phyloP scores from a whole-genome alignment of 1,140 invertebrate genomes.

The Cherax destructor region DNA sequence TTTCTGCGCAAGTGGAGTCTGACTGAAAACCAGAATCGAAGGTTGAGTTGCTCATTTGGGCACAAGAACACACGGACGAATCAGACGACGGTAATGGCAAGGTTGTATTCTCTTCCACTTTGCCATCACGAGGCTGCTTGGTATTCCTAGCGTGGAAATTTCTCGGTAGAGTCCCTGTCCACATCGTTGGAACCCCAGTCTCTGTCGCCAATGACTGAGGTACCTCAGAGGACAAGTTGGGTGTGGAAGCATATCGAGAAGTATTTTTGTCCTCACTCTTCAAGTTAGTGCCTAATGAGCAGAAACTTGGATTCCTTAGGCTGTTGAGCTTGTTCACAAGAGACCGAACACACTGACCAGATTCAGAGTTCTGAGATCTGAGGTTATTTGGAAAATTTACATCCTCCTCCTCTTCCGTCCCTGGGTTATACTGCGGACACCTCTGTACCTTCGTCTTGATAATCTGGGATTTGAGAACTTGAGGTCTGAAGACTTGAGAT shows the following conservation, averaged over 20 bases:
- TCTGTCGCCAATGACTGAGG: background rate
- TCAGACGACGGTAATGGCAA: background rate
- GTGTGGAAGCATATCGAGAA: constrained; percentile 38
- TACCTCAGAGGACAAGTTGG: constrained; percentile 33
- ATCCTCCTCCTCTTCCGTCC: constrained; percentile 6
- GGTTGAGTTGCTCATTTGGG: constrained; percentile 9
- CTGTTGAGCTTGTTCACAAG: constrained; percentile 34
- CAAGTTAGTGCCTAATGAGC: background rate
- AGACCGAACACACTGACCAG: background rate
- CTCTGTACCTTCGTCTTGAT: constrained; percentile 48
- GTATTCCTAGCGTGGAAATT: background rate
- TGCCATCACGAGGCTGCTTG: background rate
- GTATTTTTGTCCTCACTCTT: constrained; percentile 4
- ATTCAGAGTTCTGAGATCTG: background rate
- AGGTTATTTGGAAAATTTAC: constrained; percentile 50
- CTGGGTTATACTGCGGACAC: background rate
- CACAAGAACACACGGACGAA: constrained; percentile 19
- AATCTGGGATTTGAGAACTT: constrained; percentile 47
- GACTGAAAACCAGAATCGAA: constrained; percentile 42
- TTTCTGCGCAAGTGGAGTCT: constrained; percentile 30
- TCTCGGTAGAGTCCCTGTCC: constrained; percentile 17
- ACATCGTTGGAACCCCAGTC: background rate
- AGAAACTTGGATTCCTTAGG: constrained; percentile 16
- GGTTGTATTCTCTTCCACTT: background rate
- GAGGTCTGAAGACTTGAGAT: constrained; percentile 47